Percentiles rank a stretch among this genome's conserved stretches.
phyloP scores from a whole-genome alignment of 2,888 invertebrate species.

The Ormia ochracea region DNA sequence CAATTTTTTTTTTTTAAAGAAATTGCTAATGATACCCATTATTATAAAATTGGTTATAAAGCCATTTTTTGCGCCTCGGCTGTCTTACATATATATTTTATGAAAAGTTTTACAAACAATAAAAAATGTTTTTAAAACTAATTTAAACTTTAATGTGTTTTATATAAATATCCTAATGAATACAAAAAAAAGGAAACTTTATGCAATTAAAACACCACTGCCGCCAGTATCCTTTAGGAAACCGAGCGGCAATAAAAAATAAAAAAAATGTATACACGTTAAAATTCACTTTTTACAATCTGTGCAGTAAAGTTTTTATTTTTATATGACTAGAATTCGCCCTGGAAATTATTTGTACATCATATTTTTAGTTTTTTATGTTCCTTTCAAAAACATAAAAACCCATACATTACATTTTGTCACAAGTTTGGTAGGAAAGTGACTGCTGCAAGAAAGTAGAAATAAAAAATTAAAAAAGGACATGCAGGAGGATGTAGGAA shows the following conservation, averaged over 20 bases:
- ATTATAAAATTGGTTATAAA: too few species aligned
- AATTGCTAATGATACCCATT: too few species aligned
- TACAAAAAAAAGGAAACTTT: constrained; percentile 12
- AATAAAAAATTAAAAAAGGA: not conserved
- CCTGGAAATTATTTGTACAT: not conserved
- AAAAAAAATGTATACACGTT: constrained; percentile 34
- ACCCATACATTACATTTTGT: constrained; percentile 17
- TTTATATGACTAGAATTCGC: not conserved
- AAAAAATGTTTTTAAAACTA: constrained; percentile 56
- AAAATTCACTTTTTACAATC: constrained; percentile 31
- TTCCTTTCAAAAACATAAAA: not conserved
- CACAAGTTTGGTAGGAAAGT: constrained; percentile 5
- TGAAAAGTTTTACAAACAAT: constrained; percentile 50
- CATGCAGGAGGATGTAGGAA: not conserved
- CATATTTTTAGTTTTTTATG: not conserved
- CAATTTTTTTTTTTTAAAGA: too few species aligned
- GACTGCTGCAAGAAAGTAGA: not conserved
- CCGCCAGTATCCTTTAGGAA: constrained; percentile 4
- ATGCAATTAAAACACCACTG: constrained; percentile 51
- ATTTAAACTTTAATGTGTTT: constrained; percentile 54
- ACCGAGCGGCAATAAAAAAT: constrained; percentile 7
- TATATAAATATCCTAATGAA: not conserved
- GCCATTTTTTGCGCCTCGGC: too few species aligned
- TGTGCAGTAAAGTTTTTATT: constrained; percentile 18
- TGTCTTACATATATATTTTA: too few species aligned